phyloP scores from a whole-genome alignment of 2,888 invertebrate genomes.

The Sinhomidia bicolor region DNA sequence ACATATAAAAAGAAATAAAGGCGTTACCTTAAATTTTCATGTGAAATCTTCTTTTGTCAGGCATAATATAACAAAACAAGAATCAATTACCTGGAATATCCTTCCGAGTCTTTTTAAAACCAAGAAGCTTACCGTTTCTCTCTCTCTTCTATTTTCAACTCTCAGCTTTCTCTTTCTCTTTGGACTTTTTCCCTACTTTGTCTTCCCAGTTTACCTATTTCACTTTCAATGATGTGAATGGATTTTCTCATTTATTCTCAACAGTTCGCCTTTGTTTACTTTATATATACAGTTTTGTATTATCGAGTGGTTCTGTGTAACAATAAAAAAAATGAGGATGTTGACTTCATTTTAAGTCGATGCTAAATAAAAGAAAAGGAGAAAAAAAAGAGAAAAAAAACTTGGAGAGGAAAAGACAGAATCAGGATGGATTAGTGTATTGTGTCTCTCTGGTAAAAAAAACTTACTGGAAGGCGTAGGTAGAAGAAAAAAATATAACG shows the following conservation, averaged over 20 bases:
- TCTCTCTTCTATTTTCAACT: too few relatives aligned
- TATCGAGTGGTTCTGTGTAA: background rate
- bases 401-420: background rate
- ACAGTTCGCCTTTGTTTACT: background rate
- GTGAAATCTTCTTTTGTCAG: slow-evolving; percentile 29
- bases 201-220: slow-evolving; percentile 13
- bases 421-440: slow-evolving; percentile 28
- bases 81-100: slow-evolving; percentile 42
- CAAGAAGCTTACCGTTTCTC: background rate
- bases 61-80: slow-evolving; percentile 40
- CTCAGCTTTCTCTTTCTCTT: background rate
- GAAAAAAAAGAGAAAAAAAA: background rate
- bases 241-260: slow-evolving; percentile 41
- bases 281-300: too few relatives aligned
- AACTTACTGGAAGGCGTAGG: background rate
- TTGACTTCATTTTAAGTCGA: background rate
- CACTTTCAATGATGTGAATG: slow-evolving; percentile 2
- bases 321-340: slow-evolving; percentile 14
- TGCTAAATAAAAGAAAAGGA: background rate
- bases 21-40: slow-evolving; percentile 31
- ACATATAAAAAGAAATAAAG: too few relatives aligned
- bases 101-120: slow-evolving; percentile 8
- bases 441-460: background rate
- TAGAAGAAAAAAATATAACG: background rate
- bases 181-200: too few relatives aligned